Conservation (phyloP, 2,113 vertebrate species). For the Oryctolagus cuniculus region DNA sequence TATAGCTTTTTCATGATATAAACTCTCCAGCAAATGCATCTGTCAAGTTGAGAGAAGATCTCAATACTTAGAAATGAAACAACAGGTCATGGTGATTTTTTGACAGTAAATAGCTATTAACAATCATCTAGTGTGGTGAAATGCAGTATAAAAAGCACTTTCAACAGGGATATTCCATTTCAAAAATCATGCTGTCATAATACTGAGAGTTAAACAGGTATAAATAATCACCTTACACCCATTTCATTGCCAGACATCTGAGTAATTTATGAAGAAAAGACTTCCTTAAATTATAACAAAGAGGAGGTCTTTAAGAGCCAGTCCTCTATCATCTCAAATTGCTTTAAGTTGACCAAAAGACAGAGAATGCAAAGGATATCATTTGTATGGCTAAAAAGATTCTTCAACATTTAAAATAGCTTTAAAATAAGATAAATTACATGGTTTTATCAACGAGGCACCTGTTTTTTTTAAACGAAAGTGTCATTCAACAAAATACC, state of each 20-base stretch:
- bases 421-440: constrained; percentile 82
- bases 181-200: constrained; percentile 71
- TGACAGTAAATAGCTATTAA: constrained; percentile 61
- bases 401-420: constrained; percentile 71
- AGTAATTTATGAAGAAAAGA: constrained; percentile 80
- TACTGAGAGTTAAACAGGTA: constrained; percentile 68
- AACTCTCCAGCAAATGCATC: constrained; percentile 45
- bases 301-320: constrained; percentile 65
- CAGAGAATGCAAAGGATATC: constrained; percentile 56
- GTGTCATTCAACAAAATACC: constrained; percentile 67
- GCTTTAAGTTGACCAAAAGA: constrained; percentile 73
- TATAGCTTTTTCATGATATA: neutral
- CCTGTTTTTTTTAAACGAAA: constrained; percentile 68
- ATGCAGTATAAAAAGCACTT: constrained; percentile 54
- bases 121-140: constrained; percentile 55
- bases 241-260: constrained; percentile 58
- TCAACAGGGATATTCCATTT: constrained; percentile 54
- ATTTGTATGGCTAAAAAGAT: constrained; percentile 78
- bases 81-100: constrained; percentile 53
- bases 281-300: constrained; percentile 80
- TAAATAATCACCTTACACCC: constrained; percentile 63
- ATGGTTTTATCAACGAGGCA: constrained; percentile 74
- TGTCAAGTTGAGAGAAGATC: constrained; percentile 56
- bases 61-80: constrained; percentile 59
- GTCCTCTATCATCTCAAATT: constrained; percentile 80